These are phyloP conservation scores for Trichoplusia ni DNA, from an alignment of 1,140 invertebrate species.

Conservation along the genomic window DNA sequence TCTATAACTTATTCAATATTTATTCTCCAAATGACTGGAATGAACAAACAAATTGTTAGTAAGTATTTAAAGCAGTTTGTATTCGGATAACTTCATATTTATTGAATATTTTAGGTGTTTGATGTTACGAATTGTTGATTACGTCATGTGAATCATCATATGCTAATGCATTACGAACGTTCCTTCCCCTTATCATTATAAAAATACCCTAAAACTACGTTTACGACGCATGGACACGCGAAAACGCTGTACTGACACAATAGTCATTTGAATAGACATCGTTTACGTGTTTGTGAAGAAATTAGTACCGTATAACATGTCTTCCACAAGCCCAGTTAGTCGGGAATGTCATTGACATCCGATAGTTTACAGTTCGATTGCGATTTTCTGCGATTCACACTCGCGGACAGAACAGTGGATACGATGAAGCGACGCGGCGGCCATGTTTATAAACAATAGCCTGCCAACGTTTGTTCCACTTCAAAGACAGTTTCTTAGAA, in stretches of 20 bases:
- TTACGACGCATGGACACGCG: constrained; percentile 11
- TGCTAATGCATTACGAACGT: neutral
- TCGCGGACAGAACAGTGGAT: constrained; percentile 33
- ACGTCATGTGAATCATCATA: constrained; percentile 3
- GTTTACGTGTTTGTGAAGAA: neutral
- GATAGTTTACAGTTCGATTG: constrained; percentile 29
- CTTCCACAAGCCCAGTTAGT: neutral
- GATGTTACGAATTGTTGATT: too few species aligned
- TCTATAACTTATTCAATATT: too few species aligned
- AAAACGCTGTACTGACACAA: neutral
- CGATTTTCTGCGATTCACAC: constrained; percentile 39
- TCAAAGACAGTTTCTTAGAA: constrained; percentile 34
- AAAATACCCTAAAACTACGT: neutral
- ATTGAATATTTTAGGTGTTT: too few species aligned
- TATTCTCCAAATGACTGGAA: too few species aligned
- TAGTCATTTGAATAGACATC: neutral
- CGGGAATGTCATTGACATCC: constrained; percentile 35
- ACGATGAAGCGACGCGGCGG: constrained; percentile 1
- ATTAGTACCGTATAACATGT: constrained; percentile 5
- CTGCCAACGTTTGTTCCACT: constrained; percentile 37
- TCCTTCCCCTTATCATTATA: neutral
- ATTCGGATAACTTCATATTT: too few species aligned
- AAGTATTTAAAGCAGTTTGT: too few species aligned
- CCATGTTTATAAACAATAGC: constrained; percentile 52
- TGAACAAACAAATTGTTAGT: too few species aligned